Percentiles rank a stretch among this genome's conserved stretches.
Evolutionary conservation across 2,888 invertebrate genomes (phyloP).

Genomic region (Heteromyza rotundicornis): DNA sequence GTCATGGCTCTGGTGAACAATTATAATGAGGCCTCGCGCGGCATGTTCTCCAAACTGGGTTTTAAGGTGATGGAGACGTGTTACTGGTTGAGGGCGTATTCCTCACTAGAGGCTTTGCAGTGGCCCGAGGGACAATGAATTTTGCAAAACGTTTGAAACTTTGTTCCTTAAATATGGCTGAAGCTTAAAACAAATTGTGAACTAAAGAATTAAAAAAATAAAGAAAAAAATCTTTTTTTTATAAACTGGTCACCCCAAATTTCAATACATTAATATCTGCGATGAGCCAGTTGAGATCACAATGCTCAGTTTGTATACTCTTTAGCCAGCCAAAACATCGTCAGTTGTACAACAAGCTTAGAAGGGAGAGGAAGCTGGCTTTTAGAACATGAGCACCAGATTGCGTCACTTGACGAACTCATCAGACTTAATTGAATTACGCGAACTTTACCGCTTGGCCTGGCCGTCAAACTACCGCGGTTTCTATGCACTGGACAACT

Average conservation of each 20-base stretch:
- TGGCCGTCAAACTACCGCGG: conserved; percentile 41
- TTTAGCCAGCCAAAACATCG: no score
- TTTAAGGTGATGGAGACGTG: conserved; percentile 42
- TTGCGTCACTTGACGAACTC: not conserved
- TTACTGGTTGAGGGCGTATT: conserved; percentile 41
- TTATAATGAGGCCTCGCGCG: conserved; percentile 40
- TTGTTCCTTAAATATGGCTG: not conserved
- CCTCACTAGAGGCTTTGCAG: conserved; percentile 24
- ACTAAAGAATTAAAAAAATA: not conserved
- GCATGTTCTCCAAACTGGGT: conserved; percentile 45
- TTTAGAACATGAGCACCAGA: no score
- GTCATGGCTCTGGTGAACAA: conserved; percentile 45
- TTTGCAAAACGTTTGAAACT: not conserved
- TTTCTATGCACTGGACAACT: conserved; percentile 47
- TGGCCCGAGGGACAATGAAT: conserved; percentile 37
- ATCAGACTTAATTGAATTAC: conserved; percentile 27
- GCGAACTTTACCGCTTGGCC: conserved; percentile 29
- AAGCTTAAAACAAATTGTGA: not conserved
- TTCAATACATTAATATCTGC: no score
- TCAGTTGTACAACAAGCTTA: no score
- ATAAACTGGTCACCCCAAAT: not conserved
- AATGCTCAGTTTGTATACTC: no score
- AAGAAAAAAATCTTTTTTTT: not conserved
- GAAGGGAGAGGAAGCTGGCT: no score
- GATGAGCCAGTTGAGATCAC: no score